A percentile compares a stretch with the other conserved stretches of the same genome.
These are phyloP conservation scores for Harpagifer antarcticus DNA, from an alignment of 2,797 vertebrate genomes.

Conservation along the genomic window DNA sequence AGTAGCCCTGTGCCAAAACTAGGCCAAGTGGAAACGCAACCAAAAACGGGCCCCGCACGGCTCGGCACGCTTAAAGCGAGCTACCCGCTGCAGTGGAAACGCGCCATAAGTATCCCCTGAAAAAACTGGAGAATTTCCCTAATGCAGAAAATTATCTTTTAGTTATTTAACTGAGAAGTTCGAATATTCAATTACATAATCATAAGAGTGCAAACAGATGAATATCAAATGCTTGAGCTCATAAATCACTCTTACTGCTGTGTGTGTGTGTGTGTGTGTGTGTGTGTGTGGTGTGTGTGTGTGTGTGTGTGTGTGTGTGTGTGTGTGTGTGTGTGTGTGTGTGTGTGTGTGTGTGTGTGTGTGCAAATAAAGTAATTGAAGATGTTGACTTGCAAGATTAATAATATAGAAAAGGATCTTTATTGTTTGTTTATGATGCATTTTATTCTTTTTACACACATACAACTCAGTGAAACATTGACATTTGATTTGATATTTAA, in stretches of 20 bases:
- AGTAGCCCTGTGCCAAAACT: too few species aligned
- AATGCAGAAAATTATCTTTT: not conserved
- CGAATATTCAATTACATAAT: not conserved
- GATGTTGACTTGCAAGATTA: not conserved
- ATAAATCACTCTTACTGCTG: not conserved
- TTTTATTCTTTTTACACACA: constrained; percentile 39
- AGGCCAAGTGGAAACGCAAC: too few species aligned
- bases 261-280: not conserved
- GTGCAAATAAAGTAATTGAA: too few species aligned
- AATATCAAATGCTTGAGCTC: not conserved
- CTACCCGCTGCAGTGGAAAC: too few species aligned
- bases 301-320: not conserved
- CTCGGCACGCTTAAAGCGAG: too few species aligned
- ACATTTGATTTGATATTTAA: constrained; percentile 64
- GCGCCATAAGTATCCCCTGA: not conserved
- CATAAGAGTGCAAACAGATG: not conserved
- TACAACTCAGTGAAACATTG: constrained; percentile 34
- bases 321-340: not conserved
- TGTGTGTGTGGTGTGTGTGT: not conserved
- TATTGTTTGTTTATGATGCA: not conserved
- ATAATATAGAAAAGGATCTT: not conserved
- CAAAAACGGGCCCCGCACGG: too few species aligned
- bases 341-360: not conserved
- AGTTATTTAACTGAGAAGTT: not conserved
- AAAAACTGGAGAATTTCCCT: not conserved